phyloP scores from a whole-genome alignment of 2,113 vertebrate genomes.

The Odocoileus hemionus region DNA sequence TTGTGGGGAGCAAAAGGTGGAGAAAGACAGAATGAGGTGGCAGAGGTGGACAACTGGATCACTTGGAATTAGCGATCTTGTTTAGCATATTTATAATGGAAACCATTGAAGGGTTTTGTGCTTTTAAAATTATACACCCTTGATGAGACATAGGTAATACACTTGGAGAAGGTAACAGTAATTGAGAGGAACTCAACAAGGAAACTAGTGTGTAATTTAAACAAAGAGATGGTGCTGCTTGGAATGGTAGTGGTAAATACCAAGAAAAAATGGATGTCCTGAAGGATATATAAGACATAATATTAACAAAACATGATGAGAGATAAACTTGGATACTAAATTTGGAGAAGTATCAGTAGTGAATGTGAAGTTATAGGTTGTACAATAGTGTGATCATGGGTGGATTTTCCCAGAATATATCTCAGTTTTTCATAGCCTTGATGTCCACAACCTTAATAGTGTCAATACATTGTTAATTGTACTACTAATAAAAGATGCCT shows the following conservation, averaged over 20 bases:
- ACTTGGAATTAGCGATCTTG: fast-evolving
- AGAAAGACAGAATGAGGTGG: background rate
- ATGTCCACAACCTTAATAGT: background rate
- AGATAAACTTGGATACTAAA: background rate
- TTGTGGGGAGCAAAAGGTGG: background rate
- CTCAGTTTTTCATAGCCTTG: background rate
- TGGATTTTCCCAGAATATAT: background rate
- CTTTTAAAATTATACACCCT: background rate
- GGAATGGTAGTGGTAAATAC: background rate
- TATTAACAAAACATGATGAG: background rate
- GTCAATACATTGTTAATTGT: background rate
- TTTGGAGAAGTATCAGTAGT: background rate
- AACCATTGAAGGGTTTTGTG: background rate
- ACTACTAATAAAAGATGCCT: background rate
- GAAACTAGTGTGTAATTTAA: background rate
- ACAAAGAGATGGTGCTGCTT: background rate
- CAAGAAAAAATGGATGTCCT: background rate
- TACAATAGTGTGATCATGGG: fast-evolving
- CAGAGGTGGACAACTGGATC: background rate
- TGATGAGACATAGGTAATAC: background rate
- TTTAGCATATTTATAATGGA: background rate
- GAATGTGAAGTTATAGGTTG: background rate
- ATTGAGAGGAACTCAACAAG: background rate
- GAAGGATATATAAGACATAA: background rate
- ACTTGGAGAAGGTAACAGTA: background rate